Evolutionary conservation across 2,888 invertebrate species (phyloP), one percentile per base, ranked within the genome.

Genomic region (Phyllotreta cruciferae): DNA sequence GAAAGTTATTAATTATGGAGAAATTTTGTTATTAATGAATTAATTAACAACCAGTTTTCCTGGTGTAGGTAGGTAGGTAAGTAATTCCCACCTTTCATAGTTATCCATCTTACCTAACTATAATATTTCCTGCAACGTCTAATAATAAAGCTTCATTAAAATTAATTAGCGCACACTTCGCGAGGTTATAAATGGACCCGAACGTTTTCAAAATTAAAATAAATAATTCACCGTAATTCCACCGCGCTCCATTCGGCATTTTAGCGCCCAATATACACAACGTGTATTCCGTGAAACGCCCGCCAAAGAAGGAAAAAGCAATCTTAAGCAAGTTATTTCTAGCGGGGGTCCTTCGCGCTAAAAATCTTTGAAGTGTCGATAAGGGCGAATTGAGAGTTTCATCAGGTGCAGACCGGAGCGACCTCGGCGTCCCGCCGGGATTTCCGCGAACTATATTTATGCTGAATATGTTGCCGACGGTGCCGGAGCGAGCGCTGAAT

Each of bases 351-450:
- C 34, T 52, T 14, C 10, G 10, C 52, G 14, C 10, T 50, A 52
- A 58, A 58, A 58, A 50, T 50, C 50, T 58, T 58, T 50, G 58
- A 60, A 60, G 44, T 60, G 60, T 44, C 60, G 60, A 60, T 60
- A 60, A 60, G 60, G 35, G 77, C 71, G 74, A 77, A 78, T 78
- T 77, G 77, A 76, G 77, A 78, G 77, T 78, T 77, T 77, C 73
- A 72, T 74, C 76, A 76, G 74, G 74, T 75, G 71, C 71, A 73
- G 72, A 72, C 73, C 74, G 74, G 69, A 70, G 73, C 72, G 54
- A 72, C 71, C 71, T 70, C 70, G 10, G 24, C 56, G 72, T 72
- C 77, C 73, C 73, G 64, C 68, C 68, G 76, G 76, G 75, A 75
- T 74, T 75, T 44, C 60, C 60, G 36, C 52, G 34, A 60, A 52